Percentiles rank a stretch among this genome's conserved stretches.
Evolutionary conservation across 1,140 invertebrate species (phyloP).

Genomic region (Saccostrea echinata): DNA sequence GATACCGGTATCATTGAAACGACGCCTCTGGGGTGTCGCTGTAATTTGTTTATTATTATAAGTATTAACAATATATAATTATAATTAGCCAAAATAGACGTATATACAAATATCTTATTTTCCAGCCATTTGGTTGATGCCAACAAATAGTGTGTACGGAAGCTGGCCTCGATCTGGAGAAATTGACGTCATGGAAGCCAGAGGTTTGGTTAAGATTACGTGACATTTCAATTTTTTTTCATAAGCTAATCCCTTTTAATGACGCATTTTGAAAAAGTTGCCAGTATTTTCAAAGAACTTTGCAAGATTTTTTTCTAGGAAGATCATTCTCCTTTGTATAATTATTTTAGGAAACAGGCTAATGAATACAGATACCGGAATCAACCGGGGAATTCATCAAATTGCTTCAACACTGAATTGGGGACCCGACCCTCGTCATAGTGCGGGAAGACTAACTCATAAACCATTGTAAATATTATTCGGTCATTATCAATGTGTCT

Average conservation of each 20-base stretch:
- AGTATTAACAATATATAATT: too few relatives aligned
- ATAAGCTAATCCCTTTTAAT: background rate
- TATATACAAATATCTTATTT: background rate
- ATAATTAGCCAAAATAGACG: too few relatives aligned
- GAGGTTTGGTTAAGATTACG: slow-evolving; percentile 59
- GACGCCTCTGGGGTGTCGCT: too few relatives aligned
- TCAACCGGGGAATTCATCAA: background rate
- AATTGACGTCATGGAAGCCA: slow-evolving; percentile 79
- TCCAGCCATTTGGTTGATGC: slow-evolving; percentile 79
- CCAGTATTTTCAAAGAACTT: background rate
- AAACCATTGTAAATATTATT: background rate
- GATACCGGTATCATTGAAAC: too few relatives aligned
- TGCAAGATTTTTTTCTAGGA: background rate
- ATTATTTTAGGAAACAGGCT: background rate
- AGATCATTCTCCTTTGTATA: background rate
- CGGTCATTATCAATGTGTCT: too few relatives aligned
- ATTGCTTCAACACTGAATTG: slow-evolving; percentile 1
- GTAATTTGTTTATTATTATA: too few relatives aligned
- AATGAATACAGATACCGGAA: background rate
- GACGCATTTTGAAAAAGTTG: background rate
- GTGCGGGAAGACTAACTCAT: background rate
- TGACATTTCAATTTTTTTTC: background rate
- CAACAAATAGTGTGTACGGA: slow-evolving; percentile 70
- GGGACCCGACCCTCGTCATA: background rate
- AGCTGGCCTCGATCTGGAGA: slow-evolving; percentile 79